Percentiles rank a stretch among this genome's conserved stretches.
Evolutionary conservation across 2,888 invertebrate species (phyloP).

Genomic region (Atethmia centrago): DNA sequence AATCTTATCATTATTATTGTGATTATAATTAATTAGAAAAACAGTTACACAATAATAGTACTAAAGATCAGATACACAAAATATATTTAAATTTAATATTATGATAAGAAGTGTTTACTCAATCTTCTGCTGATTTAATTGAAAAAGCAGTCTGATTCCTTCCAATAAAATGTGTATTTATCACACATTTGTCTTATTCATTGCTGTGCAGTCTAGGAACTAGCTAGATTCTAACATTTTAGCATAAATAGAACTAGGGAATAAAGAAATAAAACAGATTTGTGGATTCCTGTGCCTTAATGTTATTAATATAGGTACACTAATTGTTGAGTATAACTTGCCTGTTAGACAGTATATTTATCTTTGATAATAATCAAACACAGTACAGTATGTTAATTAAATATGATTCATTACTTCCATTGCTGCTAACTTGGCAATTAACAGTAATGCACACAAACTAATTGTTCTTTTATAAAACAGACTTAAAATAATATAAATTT

Average conservation of each 20-base stretch:
- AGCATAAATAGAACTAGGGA: background rate
- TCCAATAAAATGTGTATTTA: conserved; percentile 12
- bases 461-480: conserved; percentile 51
- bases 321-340: background rate
- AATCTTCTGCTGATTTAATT: background rate
- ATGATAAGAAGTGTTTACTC: conserved; percentile 6
- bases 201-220: background rate
- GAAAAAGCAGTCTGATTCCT: background rate
- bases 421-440: conserved; percentile 8
- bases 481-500: no score
- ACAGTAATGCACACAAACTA: conserved; percentile 23
- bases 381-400: conserved; percentile 39
- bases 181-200: background rate
- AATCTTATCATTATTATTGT: conserved; percentile 19
- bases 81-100: conserved; percentile 15
- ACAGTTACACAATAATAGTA: background rate
- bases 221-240: background rate
- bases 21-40: conserved; percentile 2
- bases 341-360: background rate
- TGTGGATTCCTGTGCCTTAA: background rate
- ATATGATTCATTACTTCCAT: conserved; percentile 44
- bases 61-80: background rate
- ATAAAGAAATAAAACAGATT: background rate
- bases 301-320: no score
- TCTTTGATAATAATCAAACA: no score